phyloP scores from a whole-genome alignment of 2,113 vertebrate species.

The Megaceryle torquata region DNA sequence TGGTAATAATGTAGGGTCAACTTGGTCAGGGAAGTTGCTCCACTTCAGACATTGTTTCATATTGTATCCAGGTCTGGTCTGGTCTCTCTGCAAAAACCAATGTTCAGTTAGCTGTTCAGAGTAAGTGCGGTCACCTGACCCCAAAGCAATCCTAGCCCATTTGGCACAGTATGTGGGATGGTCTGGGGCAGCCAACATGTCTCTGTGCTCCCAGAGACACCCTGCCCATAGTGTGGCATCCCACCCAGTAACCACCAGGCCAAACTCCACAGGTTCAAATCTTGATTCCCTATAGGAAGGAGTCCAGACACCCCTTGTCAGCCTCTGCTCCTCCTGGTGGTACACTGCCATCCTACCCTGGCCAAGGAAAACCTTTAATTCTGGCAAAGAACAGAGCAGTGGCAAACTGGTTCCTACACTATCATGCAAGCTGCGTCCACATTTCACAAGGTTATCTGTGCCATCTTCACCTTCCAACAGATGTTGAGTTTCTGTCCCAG shows the following conservation, averaged over 20 bases:
- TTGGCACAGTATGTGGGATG: background rate
- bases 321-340: background rate
- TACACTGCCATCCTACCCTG: background rate
- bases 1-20: constrained; percentile 64
- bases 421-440: background rate
- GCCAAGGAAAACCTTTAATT: background rate
- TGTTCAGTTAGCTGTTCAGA: background rate
- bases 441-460: constrained; percentile 25
- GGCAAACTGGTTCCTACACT: background rate
- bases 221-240: background rate
- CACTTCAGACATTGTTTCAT: constrained; percentile 84
- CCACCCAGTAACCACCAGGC: background rate
- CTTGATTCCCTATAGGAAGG: background rate
- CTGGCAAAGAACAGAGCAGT: background rate
- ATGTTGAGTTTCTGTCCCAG: constrained; percentile 83
- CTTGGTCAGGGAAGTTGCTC: constrained; percentile 70
- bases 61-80: constrained; percentile 75
- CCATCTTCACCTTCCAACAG: constrained; percentile 79
- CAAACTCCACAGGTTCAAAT: background rate
- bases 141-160: background rate
- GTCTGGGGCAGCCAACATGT: background rate
- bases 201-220: background rate
- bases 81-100: constrained; percentile 27
- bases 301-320: background rate
- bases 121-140: background rate